A percentile compares a stretch with the other conserved stretches of the same genome.
These are phyloP conservation scores for Antechinus flavipes DNA, from an alignment of 2,113 vertebrate genomes.

Conservation along the genomic window DNA sequence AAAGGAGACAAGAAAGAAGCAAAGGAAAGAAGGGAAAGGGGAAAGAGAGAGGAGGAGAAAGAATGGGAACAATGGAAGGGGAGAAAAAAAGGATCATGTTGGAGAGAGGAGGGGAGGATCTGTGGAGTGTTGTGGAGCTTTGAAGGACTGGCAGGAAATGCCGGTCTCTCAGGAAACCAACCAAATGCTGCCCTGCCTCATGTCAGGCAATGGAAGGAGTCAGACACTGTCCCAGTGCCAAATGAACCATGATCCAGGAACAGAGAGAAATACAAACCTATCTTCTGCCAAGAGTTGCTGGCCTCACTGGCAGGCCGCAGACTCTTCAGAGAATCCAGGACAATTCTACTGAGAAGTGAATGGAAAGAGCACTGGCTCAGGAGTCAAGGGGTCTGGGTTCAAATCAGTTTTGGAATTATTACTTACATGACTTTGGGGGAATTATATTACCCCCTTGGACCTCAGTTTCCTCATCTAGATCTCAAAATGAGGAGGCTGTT, in stretches of 20 bases:
- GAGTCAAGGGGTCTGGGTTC: background rate
- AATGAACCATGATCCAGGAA: background rate
- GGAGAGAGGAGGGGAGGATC: background rate
- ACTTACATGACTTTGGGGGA: background rate
- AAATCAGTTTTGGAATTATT: background rate
- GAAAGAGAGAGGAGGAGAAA: no score
- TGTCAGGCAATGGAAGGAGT: background rate
- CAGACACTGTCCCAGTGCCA: background rate
- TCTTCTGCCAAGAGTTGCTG: background rate
- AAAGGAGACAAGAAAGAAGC: background rate
- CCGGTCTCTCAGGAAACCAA: background rate
- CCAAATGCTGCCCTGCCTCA: background rate
- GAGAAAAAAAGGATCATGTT: background rate
- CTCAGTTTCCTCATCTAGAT: background rate
- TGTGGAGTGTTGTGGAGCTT: background rate
- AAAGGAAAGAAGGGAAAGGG: background rate
- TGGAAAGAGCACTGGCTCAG: background rate
- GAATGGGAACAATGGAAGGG: background rate
- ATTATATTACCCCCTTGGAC: background rate
- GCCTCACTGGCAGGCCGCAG: background rate
- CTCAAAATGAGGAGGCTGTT: background rate
- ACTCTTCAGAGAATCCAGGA: background rate
- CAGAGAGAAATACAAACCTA: background rate
- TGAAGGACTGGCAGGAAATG: background rate
- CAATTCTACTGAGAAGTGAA: background rate